Conservation (phyloP, 2,797 vertebrate species). For the Ambastaia sidthimunki region DNA sequence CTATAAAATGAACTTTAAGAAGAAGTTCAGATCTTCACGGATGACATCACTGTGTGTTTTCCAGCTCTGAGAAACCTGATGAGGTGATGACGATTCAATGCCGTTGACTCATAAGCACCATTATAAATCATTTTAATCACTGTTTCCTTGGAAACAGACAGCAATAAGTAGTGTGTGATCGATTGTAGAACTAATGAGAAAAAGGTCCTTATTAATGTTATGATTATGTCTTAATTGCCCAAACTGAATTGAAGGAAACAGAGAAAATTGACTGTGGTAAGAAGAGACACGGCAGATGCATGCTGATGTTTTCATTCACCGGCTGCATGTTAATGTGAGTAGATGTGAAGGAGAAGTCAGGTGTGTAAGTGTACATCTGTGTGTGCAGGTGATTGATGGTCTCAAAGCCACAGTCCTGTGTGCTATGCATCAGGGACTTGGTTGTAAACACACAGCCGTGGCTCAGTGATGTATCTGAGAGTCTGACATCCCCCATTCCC, state of each 20-base stretch:
- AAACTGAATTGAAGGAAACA: conserved; percentile 23
- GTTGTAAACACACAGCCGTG: conserved; percentile 59
- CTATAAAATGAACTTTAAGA: too few relatives aligned
- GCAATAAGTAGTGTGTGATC: conserved; percentile 12
- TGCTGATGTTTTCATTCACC: conserved; percentile 36
- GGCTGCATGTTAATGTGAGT: conserved; percentile 40
- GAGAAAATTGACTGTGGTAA: not conserved
- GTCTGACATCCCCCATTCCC: conserved; percentile 46
- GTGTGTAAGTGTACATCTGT: conserved; percentile 14
- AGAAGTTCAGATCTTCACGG: not conserved
- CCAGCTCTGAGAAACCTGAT: conserved; percentile 7
- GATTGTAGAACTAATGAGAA: conserved; percentile 18
- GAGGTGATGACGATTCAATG: conserved; percentile 23
- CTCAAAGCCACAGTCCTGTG: conserved; percentile 51
- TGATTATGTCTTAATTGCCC: conserved; percentile 23
- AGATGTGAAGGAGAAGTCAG: conserved; percentile 32
- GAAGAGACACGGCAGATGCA: conserved; percentile 8
- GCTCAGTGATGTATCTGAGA: conserved; percentile 58
- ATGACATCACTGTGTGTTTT: not conserved
- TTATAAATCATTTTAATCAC: conserved; percentile 25
- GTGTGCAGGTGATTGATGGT: conserved; percentile 58
- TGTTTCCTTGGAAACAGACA: conserved; percentile 11
- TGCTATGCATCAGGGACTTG: conserved; percentile 52
- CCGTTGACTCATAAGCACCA: conserved; percentile 10
- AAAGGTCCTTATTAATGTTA: conserved; percentile 34